A percentile compares a stretch with the other conserved stretches of the same genome.
phyloP scores from a whole-genome alignment of 2,797 vertebrate genomes.

The Tenualosa ilisha region DNA sequence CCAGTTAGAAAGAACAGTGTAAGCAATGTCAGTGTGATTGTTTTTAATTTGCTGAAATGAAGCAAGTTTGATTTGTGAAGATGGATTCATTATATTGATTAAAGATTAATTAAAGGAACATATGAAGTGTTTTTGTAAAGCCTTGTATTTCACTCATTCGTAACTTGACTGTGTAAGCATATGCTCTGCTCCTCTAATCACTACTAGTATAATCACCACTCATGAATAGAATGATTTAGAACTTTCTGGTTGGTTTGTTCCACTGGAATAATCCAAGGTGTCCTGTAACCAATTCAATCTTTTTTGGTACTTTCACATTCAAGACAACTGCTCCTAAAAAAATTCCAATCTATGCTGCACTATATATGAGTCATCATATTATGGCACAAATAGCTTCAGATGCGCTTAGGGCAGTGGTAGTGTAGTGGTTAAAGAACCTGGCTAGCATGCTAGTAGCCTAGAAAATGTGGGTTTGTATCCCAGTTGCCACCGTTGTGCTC shows the following conservation, averaged over 20 bases:
- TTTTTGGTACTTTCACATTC: too few species aligned
- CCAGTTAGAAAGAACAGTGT: background rate
- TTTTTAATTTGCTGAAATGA: background rate
- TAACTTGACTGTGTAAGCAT: background rate
- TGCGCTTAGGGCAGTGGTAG: too few species aligned
- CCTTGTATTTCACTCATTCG: background rate
- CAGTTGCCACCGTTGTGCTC: too few species aligned
- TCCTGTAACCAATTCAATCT: too few species aligned
- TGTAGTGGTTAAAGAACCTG: too few species aligned
- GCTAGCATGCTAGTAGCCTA: too few species aligned
- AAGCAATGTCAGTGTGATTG: background rate
- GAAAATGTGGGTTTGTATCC: too few species aligned
- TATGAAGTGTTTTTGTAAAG: background rate
- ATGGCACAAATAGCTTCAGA: too few species aligned
- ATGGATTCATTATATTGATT: background rate
- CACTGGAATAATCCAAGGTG: too few species aligned
- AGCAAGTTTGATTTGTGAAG: background rate
- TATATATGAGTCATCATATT: too few species aligned
- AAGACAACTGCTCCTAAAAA: too few species aligned
- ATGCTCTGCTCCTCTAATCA: background rate
- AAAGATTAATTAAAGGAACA: background rate
- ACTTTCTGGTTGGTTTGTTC: background rate
- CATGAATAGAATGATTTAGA: background rate
- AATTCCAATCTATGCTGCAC: too few species aligned
- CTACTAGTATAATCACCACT: background rate